Evolutionary conservation across 2,888 invertebrate species (phyloP), one percentile per base, ranked within the genome.

Genomic region (Kryphioiulus occultus): DNA sequence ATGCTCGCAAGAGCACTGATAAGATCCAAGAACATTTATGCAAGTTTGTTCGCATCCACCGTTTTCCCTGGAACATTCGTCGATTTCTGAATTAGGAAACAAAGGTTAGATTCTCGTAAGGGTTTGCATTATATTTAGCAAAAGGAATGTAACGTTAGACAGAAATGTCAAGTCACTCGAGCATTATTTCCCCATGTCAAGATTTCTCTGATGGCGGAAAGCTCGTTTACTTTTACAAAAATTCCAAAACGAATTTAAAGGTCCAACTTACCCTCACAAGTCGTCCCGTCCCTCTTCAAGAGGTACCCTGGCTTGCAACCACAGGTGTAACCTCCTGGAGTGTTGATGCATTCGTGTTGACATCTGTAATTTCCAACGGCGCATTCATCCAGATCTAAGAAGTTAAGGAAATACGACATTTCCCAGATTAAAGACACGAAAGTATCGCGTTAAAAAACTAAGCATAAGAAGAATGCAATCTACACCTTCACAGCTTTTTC

Each of bases 1-100:
- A 10, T 90, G 89, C 85, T 90, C 90, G 89, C 93, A 93, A 19
- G 92, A 91, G 90, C 93, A 93, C 82, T 91, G 90, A 89, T 89
- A 92, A 35, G 91, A 90, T 4, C 92, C 92, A 35, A 91, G 91
- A 0, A 91, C 90, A 89, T 92, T 92, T 88, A 89, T 90, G 89
- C 92, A 92, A 26, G 90, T 88, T 53, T 92, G 92, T 30, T 90
- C 90, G 89, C 92, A 92, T 86, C 92, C 92, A 19, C 91, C 91
- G 85, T 91, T 91, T n/a, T 91, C 91, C 0, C 89, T 89, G 12
- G 89, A 89, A 88, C 92, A 92, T 85, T 92, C 92, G 89, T 91
- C 89, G 59, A 90, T 89, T 89, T 91, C 91, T 90, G 88, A 68
- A 68, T 68, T 26, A 26, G 22, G 26, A 68, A 26, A 26, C 10